Conservation (phyloP, 30 jellyfish, hydroid and myxozoan genomes). For the Calvadosia cruxmelitensis region DNA sequence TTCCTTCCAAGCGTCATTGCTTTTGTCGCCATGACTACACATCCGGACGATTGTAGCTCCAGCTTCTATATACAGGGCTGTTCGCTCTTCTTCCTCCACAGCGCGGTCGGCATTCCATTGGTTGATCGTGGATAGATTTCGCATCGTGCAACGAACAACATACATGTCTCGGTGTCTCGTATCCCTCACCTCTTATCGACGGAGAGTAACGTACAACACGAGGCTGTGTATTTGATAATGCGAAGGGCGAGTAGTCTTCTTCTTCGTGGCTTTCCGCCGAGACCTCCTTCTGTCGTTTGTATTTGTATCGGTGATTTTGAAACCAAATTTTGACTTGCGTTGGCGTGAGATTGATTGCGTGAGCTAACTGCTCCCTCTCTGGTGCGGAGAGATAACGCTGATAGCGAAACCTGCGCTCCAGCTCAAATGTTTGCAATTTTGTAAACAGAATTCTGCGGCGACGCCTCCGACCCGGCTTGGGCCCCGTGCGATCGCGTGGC, state of each 20-base stretch:
- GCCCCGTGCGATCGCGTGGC: too few species aligned
- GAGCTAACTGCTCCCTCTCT: constrained; percentile 71
- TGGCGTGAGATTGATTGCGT: constrained; percentile 53
- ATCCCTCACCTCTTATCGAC: too few species aligned
- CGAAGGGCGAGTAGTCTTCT: neutral
- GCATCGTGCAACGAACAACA: too few species aligned
- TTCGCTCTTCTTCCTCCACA: too few species aligned
- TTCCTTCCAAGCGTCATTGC: too few species aligned
- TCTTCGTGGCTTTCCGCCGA: neutral
- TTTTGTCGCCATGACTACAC: too few species aligned
- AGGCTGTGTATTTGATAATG: neutral
- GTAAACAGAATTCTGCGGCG: constrained; percentile 61
- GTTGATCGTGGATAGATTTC: too few species aligned
- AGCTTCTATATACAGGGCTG: too few species aligned
- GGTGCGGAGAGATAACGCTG: constrained; percentile 77
- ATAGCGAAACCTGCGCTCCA: constrained; percentile 58
- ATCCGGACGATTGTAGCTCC: too few species aligned
- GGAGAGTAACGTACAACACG: neutral
- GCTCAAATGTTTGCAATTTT: constrained; percentile 56
- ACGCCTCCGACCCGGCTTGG: constrained; percentile 6
- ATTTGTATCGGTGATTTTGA: constrained; percentile 65
- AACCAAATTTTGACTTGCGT: constrained; percentile 75
- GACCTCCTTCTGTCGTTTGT: constrained; percentile 60
- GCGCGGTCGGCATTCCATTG: too few species aligned
- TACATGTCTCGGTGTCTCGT: too few species aligned